Conservation (phyloP, 2,113 vertebrate genomes). For the Noctilio leporinus region DNA sequence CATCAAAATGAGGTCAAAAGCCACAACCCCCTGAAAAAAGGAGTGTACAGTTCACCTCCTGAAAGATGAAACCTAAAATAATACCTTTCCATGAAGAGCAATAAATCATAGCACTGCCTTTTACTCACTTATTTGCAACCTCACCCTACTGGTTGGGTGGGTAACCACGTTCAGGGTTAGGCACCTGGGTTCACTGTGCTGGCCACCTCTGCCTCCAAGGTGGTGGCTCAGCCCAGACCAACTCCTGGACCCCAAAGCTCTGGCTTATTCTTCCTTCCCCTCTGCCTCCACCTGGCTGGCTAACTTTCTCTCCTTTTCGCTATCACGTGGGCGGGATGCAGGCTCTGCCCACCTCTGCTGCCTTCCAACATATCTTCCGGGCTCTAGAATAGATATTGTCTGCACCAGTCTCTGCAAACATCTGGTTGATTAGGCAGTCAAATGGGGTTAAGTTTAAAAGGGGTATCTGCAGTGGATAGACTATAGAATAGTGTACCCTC, state of each 20-base stretch:
- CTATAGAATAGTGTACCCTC: accelerated
- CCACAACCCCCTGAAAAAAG: not conserved
- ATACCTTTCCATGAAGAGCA: not conserved
- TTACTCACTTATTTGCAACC: not conserved
- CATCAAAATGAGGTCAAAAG: not conserved
- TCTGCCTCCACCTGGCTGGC: not conserved
- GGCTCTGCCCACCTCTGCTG: not conserved
- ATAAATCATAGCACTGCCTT: not conserved
- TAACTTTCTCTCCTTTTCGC: not conserved
- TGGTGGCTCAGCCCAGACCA: not conserved
- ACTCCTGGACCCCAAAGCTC: not conserved
- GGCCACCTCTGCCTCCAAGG: not conserved
- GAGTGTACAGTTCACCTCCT: not conserved
- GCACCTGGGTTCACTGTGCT: not conserved
- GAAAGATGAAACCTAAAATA: not conserved
- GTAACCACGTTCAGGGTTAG: not conserved
- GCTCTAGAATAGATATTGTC: not conserved
- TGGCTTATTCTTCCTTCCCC: not conserved
- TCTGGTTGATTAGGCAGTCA: not conserved
- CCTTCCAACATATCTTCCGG: not conserved
- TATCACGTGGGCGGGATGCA: not conserved
- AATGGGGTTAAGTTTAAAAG: not conserved
- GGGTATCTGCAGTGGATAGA: not conserved
- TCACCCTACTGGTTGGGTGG: not conserved
- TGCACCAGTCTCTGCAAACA: not conserved